These are phyloP conservation scores for Arenicola marina DNA, from an alignment of 2,888 invertebrate species.

Conservation along the genomic window DNA sequence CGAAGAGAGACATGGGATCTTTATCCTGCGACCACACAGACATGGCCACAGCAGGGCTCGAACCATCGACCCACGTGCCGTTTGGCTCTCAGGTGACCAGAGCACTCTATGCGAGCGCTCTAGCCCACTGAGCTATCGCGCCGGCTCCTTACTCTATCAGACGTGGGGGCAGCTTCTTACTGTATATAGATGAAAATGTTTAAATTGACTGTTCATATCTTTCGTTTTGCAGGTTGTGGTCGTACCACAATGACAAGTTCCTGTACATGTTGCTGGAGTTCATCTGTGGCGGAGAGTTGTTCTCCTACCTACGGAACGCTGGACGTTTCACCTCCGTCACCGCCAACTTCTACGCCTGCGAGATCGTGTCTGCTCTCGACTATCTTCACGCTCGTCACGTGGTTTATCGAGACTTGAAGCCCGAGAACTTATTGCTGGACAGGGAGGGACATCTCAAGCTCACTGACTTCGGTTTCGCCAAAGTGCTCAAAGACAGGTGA, in stretches of 20 bases:
- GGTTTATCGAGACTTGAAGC: constrained; percentile 61
- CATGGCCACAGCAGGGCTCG: no score
- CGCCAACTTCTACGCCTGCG: constrained; percentile 89
- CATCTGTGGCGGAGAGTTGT: constrained; percentile 92
- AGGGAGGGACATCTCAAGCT: constrained; percentile 94
- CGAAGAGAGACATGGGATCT: no score
- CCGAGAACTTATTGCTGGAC: constrained; percentile 88
- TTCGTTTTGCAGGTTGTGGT: constrained; percentile 84
- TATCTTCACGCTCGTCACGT: constrained; percentile 80
- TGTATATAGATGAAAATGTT: no score
- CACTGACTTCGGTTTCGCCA: constrained; percentile 98
- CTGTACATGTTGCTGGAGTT: constrained; percentile 98
- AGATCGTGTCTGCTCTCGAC: constrained; percentile 91
- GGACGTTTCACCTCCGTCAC: constrained; percentile 80
- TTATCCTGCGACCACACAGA: no score
- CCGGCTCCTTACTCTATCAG: no score
- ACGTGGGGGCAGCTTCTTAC: no score
- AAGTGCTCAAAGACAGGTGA: constrained; percentile 83
- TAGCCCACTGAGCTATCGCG: no score
- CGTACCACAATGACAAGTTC: constrained; percentile 84
- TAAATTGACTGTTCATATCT: no score
- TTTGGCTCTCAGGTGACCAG: no score
- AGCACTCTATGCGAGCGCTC: no score
- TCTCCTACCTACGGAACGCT: constrained; percentile 90
- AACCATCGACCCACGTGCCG: no score